Evolutionary conservation across 92 coral and sea anemone species (phyloP), one percentile per base, ranked within the genome.

Genomic region (Chrysogorgia sp.): DNA sequence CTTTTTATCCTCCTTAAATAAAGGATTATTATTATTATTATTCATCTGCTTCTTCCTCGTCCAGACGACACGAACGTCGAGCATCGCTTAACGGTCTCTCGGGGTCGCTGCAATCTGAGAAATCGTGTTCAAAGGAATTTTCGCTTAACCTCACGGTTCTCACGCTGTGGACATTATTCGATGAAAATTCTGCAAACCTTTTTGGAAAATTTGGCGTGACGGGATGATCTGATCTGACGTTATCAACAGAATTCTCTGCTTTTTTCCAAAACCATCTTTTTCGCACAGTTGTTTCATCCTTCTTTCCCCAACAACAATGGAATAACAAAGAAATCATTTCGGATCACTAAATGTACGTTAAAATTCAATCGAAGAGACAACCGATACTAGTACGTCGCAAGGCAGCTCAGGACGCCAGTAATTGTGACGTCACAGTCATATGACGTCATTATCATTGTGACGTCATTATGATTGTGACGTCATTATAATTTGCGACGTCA

Each of bases 111-210:
- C 3, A 43, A 21, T 23, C 59, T 45, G 75, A 68, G 40, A 68
- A 68, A 68, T 68, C 75, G 45, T 68, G 75, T 15, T 43, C 34
- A 41, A 68, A 68, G 19, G 75, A 68, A 30, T 22, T 68, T 25
- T 68, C 58, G 19, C 58, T 43, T 28, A 68, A 28, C 34, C 75
- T 53, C 5, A 68, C 34, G 10, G 58, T 68, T n/a, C 21, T 68
- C 21, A 68, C 75, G 40, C 40, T 45, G 10, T 10, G 59, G 26
- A 2, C 34, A 59, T 34, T n/a, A 0, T 24, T 45, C 40, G 22
- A 10, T 26, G 75, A 19, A 2, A 23, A 2, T 43, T 23, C 37
- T 24, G 28, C 34, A 26, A 26, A 1, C 12, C n/a, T 48, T 68
- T 68, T 35, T 2, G 53, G 40, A 33, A 63, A 33, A 33, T 10